phyloP scores from a whole-genome alignment of 1,140 invertebrate genomes.

The honey bee (Apis mellifera) region DNA sequence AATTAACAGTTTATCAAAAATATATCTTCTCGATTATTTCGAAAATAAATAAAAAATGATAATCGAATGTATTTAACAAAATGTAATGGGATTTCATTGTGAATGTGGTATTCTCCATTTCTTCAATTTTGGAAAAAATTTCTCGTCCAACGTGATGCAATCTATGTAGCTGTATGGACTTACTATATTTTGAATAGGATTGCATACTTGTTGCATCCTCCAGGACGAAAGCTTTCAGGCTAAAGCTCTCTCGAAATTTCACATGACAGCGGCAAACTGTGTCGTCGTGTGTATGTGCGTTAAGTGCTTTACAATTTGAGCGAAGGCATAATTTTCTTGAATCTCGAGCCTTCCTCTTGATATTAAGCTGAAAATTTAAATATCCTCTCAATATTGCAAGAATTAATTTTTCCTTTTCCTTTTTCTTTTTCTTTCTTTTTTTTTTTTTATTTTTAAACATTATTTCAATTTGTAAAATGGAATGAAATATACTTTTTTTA shows the following conservation, averaged over 20 bases:
- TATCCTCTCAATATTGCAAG: not conserved
- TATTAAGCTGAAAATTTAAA: not conserved
- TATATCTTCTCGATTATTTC: too few relatives aligned
- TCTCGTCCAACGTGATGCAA: not conserved
- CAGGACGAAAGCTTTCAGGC: conserved; percentile 9
- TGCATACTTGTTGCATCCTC: conserved; percentile 27
- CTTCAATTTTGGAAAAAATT: not conserved
- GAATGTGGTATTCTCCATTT: not conserved
- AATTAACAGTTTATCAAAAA: not conserved
- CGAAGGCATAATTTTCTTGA: not conserved
- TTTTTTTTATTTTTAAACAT: not conserved
- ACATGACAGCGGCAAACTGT: not conserved
- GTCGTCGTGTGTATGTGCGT: not conserved
- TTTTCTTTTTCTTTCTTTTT: too few relatives aligned
- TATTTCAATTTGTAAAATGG: not conserved
- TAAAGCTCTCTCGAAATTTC: conserved; percentile 16
- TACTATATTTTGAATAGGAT: conserved; percentile 12
- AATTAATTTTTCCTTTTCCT: not conserved
- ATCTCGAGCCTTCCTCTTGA: not conserved
- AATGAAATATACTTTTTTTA: too few relatives aligned
- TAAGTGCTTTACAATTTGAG: conserved; percentile 11
- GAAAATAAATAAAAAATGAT: not conserved
- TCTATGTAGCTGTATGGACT: not conserved
- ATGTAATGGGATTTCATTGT: not conserved
- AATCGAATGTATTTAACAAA: not conserved